These are phyloP conservation scores for Caenorhabditis sulstoni DNA, from an alignment of 2,888 invertebrate species.

Conservation along the genomic window DNA sequence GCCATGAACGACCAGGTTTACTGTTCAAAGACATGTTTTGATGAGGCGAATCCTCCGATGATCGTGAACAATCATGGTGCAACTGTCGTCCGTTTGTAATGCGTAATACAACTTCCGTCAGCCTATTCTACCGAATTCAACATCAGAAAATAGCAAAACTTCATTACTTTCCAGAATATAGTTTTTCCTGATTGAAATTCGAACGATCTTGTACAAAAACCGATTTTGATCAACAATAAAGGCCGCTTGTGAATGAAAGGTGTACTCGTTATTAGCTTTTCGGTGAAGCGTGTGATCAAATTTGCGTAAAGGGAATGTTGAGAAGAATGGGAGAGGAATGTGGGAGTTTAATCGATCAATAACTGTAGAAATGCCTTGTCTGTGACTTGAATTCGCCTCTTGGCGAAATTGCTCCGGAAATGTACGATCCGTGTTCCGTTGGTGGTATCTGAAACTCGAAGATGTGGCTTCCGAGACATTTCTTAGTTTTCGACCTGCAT, in stretches of 20 bases:
- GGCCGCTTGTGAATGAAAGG: conserved; percentile 12
- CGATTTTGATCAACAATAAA: conserved; percentile 15
- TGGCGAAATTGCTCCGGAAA: conserved; percentile 56
- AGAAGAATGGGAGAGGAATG: background rate
- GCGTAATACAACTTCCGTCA: conserved; percentile 7
- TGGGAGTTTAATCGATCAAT: conserved; percentile 36
- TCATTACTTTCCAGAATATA: conserved; percentile 23
- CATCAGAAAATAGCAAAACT: conserved; percentile 46
- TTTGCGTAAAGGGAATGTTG: conserved; percentile 40
- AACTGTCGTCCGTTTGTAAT: conserved; percentile 57
- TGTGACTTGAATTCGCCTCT: conserved; percentile 64
- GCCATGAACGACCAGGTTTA: conserved; percentile 53
- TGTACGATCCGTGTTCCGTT: conserved; percentile 60
- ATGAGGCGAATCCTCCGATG: conserved; percentile 51
- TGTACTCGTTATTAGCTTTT: conserved; percentile 38
- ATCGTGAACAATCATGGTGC: conserved; percentile 56
- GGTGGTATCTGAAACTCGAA: conserved; percentile 37
- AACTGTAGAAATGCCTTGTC: conserved; percentile 71
- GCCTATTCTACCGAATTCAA: background rate
- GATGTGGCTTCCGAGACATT: background rate
- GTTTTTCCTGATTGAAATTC: conserved; percentile 10
- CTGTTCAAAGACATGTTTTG: conserved; percentile 70
- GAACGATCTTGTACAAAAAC: conserved; percentile 46
- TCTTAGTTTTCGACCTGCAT: conserved; percentile 37
- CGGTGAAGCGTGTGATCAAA: conserved; percentile 39